Conservation (phyloP, 37 sponge, comb jelly and placozoan species). For the Cliona cf. orientalis region DNA sequence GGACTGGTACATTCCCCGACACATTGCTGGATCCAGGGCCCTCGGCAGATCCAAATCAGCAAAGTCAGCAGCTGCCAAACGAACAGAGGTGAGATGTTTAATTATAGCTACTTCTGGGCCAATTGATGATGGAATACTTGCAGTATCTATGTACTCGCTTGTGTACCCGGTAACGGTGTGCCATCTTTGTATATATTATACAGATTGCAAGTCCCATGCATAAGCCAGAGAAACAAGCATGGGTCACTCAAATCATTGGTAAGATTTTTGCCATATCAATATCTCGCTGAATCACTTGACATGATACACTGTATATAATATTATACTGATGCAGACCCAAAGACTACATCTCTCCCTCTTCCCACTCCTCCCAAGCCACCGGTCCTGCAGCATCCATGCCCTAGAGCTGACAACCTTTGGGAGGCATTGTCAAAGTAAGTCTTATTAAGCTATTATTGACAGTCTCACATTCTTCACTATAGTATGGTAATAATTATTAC, state of each 20-base stretch:
- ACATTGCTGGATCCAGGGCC: slow-evolving; percentile 4
- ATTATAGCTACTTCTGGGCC: no score
- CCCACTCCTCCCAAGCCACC: background rate
- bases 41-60: background rate
- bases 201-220: slow-evolving; percentile 50
- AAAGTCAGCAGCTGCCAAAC: no score
- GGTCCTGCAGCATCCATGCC: slow-evolving; percentile 4
- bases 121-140: no score
- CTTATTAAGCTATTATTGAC: no score
- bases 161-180: background rate
- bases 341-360: slow-evolving; percentile 1
- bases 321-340: background rate
- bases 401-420: slow-evolving; percentile 35
- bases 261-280: background rate
- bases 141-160: background rate
- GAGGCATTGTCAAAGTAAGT: slow-evolving; percentile 26
- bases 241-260: slow-evolving; percentile 26
- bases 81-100: no score
- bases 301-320: background rate
- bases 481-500: no score
- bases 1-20: slow-evolving; percentile 19
- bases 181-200: background rate
- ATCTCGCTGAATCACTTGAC: background rate
- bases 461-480: no score
- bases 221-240: slow-evolving; percentile 31